phyloP scores from a whole-genome alignment of 2,888 invertebrate species.

The Cacoxenus indagator region DNA sequence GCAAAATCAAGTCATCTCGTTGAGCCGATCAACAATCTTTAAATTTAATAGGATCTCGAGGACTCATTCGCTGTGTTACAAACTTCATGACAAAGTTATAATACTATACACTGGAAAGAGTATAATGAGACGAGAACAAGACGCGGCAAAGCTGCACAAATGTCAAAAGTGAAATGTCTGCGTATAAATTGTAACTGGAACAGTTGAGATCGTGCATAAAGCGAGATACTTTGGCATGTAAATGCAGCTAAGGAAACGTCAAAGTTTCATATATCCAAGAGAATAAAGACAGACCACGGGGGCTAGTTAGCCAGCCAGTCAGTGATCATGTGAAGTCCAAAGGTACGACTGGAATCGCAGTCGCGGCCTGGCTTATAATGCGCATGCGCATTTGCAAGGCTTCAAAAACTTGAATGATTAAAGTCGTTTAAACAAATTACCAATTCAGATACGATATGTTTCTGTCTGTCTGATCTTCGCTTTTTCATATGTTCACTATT shows the following conservation, averaged over 20 bases:
- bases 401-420: slow-evolving; percentile 33
- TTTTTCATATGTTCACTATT: slow-evolving; percentile 17
- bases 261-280: background rate
- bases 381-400: slow-evolving; percentile 44
- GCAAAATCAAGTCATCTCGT: no score
- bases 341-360: background rate
- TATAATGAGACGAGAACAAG: background rate
- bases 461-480: background rate
- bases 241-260: slow-evolving; percentile 34
- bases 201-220: slow-evolving; percentile 8
- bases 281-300: background rate
- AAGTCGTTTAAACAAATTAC: slow-evolving; percentile 49
- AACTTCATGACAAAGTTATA: background rate
- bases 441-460: slow-evolving; percentile 51
- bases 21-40: no score
- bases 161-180: slow-evolving; percentile 19
- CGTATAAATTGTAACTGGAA: slow-evolving; percentile 27
- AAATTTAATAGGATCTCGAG: no score
- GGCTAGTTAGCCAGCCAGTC: background rate
- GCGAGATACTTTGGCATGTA: slow-evolving; percentile 45
- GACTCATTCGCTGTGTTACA: background rate
- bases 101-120: background rate
- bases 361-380: slow-evolving; percentile 24
- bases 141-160: background rate
- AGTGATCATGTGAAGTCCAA: slow-evolving; percentile 14